A percentile compares a stretch with the other conserved stretches of the same genome.
phyloP scores from a whole-genome alignment of 2,888 invertebrate genomes.

The Drosophila lutescens region DNA sequence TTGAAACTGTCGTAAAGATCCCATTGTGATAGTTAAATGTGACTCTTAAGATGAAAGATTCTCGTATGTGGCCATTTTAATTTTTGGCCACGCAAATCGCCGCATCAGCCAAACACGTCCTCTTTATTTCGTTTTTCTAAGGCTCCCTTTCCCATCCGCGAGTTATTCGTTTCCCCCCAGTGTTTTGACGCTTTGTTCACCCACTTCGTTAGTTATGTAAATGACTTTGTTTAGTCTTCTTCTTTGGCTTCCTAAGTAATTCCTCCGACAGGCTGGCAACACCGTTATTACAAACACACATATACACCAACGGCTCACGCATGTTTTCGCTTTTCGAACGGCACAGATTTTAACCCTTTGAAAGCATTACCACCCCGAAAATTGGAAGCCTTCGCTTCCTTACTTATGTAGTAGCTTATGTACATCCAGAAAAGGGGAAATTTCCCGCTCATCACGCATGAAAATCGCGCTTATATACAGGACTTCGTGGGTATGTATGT shows the following conservation, averaged over 20 bases:
- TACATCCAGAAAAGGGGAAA: conserved; percentile 62
- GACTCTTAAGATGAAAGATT: conserved; percentile 69
- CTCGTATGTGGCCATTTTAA: conserved; percentile 63
- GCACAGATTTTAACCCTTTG: conserved; percentile 80
- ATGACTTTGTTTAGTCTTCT: conserved; percentile 74
- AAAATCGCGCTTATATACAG: conserved; percentile 44
- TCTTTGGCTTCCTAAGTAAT: conserved; percentile 47
- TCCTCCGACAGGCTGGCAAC: conserved; percentile 74
- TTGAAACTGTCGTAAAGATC: background rate
- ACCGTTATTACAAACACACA: conserved; percentile 48
- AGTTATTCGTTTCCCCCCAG: background rate
- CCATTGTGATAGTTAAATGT: conserved; percentile 19
- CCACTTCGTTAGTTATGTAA: conserved; percentile 78
- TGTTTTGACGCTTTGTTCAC: conserved; percentile 51
- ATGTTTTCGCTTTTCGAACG: conserved; percentile 55
- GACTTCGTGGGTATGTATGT: conserved; percentile 16
- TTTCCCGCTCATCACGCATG: conserved; percentile 74
- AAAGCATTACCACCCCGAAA: conserved; percentile 57
- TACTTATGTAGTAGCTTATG: conserved; percentile 45
- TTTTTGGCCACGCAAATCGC: conserved; percentile 59
- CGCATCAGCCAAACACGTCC: conserved; percentile 55
- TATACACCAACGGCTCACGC: conserved; percentile 61
- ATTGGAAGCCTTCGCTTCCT: conserved; percentile 47
- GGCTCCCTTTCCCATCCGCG: background rate
- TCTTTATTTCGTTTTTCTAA: conserved; percentile 8